Conservation (phyloP, 2,113 vertebrate genomes). For the Strigops habroptila region DNA sequence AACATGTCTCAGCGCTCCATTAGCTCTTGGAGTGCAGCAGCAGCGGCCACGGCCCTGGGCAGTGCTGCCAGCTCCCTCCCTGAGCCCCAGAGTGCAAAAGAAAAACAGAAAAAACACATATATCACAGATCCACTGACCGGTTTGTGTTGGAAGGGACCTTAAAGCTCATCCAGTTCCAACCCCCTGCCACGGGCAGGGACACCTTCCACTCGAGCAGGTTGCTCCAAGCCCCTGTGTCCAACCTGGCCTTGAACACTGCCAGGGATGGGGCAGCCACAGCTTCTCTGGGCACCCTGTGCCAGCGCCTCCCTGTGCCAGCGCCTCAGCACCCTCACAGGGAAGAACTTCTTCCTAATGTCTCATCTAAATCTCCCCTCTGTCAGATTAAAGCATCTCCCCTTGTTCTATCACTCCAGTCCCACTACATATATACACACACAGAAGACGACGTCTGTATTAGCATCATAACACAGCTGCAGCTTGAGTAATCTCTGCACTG, state of each 20-base stretch:
- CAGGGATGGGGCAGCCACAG: not conserved
- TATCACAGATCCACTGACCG: not conserved
- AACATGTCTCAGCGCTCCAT: not conserved
- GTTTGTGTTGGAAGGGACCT: not conserved
- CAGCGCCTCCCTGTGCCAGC: too few species aligned
- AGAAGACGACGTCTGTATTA: not conserved
- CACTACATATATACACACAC: not conserved
- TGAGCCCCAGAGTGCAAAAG: not conserved
- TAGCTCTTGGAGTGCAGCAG: not conserved
- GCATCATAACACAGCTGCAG: not conserved
- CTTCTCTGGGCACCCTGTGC: not conserved
- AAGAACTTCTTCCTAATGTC: not conserved
- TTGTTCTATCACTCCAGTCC: not conserved
- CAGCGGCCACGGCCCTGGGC: not conserved
- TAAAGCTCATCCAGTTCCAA: not conserved
- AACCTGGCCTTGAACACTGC: not conserved
- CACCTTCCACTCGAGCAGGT: fast-evolving
- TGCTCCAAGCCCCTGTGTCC: not conserved
- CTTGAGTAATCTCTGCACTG: not conserved
- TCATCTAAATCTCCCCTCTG: not conserved
- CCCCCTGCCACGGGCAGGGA: not conserved
- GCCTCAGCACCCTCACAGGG: not conserved
- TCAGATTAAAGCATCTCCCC: not conserved
- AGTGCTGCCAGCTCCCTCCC: not conserved
- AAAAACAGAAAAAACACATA: not conserved